Conservation (phyloP, 2,797 vertebrate genomes). For the Dipus sagitta region DNA sequence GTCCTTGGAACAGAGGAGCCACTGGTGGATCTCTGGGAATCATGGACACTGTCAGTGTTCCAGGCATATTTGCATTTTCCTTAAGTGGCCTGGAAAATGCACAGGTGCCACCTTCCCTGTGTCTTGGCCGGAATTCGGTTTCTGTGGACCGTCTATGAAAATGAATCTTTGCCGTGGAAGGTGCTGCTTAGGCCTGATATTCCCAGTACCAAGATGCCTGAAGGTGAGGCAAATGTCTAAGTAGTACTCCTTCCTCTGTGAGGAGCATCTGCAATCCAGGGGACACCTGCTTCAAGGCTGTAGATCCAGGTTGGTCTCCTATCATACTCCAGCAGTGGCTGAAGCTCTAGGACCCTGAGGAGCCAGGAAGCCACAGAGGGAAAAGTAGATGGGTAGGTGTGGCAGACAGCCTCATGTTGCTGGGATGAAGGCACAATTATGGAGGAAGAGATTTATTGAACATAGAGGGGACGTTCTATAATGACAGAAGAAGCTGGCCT, state of each 20-base stretch:
- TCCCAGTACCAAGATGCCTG: neutral
- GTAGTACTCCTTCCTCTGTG: neutral
- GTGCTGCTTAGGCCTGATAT: neutral
- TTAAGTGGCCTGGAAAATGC: slow-evolving; percentile 32
- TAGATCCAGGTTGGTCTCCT: neutral
- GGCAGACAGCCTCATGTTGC: too few relatives aligned
- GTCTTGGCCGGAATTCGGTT: neutral
- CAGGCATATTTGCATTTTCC: slow-evolving; percentile 20
- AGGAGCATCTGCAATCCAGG: neutral
- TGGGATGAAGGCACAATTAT: too few relatives aligned
- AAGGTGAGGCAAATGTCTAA: neutral
- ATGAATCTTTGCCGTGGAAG: neutral
- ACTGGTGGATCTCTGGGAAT: neutral
- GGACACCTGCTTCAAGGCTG: neutral
- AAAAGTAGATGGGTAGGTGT: neutral
- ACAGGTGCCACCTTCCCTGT: slow-evolving; percentile 20
- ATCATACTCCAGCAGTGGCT: neutral
- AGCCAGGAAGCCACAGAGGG: neutral
- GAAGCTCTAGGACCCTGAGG: neutral
- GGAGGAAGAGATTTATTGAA: too few relatives aligned
- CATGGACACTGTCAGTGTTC: neutral
- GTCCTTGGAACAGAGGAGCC: neutral
- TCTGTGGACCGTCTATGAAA: slow-evolving; percentile 34
- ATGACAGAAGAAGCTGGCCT: too few relatives aligned
- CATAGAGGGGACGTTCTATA: too few relatives aligned